Percentiles rank a stretch among this genome's conserved stretches.
Evolutionary conservation across 2,797 vertebrate species (phyloP).

Genomic region (Cyclura pinguis): DNA sequence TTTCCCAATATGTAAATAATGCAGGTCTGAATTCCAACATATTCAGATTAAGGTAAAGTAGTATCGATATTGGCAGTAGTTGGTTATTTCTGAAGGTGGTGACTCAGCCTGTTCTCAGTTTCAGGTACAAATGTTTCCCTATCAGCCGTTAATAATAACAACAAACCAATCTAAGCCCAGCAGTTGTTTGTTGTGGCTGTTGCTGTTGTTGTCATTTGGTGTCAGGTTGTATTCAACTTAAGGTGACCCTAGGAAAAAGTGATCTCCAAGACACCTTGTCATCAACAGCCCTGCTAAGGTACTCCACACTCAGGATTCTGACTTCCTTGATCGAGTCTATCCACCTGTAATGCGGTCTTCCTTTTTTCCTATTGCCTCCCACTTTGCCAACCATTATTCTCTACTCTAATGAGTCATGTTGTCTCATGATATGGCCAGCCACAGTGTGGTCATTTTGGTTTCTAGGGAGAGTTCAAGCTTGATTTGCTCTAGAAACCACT

Average conservation of each 20-base stretch:
- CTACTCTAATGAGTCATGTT: neutral
- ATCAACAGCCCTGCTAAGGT: neutral
- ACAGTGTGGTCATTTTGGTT: too few relatives aligned
- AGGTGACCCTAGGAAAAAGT: neutral
- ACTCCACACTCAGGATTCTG: neutral
- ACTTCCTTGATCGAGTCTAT: neutral
- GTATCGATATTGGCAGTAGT: neutral
- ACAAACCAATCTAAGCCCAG: neutral
- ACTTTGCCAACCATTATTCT: neutral
- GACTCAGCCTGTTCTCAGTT: neutral
- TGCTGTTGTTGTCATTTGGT: neutral
- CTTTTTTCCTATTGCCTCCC: neutral
- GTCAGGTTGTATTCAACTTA: neutral
- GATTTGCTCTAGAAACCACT: too few relatives aligned
- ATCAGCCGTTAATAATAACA: neutral
- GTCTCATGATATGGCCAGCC: neutral
- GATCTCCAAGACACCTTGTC: too few relatives aligned
- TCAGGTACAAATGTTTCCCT: neutral
- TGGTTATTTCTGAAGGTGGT: neutral
- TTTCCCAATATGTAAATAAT: neutral
- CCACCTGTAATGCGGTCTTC: neutral
- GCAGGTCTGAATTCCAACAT: neutral
- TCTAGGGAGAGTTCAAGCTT: too few relatives aligned
- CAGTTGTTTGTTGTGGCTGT: neutral
- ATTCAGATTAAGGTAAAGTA: neutral